Percentiles rank a stretch among this genome's conserved stretches.
phyloP scores from a whole-genome alignment of 2,797 vertebrate species.

The Champsocephalus gunnari region DNA sequence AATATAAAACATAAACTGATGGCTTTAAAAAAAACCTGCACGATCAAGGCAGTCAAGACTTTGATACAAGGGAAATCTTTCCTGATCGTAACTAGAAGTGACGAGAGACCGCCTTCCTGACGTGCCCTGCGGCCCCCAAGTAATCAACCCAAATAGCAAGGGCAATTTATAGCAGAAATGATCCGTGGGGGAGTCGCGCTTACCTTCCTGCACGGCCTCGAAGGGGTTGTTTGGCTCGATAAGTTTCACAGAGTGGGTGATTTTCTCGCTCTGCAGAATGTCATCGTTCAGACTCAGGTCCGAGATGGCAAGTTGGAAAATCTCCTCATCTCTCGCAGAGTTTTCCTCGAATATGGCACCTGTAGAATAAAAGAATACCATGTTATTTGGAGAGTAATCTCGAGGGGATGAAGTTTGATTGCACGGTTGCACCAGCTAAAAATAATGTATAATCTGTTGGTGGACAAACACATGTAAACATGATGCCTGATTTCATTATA shows the following conservation, averaged over 20 bases:
- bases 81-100: constrained; percentile 8
- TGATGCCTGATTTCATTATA: too few species aligned
- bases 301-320: constrained; percentile 97
- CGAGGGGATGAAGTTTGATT: neutral
- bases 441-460: neutral
- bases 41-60: constrained; percentile 8
- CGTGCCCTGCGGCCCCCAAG: constrained; percentile 6
- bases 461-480: neutral
- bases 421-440: neutral
- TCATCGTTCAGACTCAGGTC: constrained; percentile 98
- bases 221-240: constrained; percentile 98
- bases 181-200: constrained; percentile 55
- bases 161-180: constrained; percentile 23
- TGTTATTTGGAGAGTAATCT: constrained; percentile 5
- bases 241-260: constrained; percentile 98
- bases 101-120: neutral
- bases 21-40: neutral
- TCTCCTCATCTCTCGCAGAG: constrained; percentile 94
- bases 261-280: constrained; percentile 98
- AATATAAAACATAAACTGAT: constrained; percentile 26
- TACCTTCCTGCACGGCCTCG: constrained; percentile 99
- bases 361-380: constrained; percentile 68
- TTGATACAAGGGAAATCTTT: constrained; percentile 9
- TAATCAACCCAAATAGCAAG: constrained; percentile 45
- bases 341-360: constrained; percentile 99